Evolutionary conservation across 2,113 vertebrate species (phyloP).

Genomic region (Mustela nigripes): DNA sequence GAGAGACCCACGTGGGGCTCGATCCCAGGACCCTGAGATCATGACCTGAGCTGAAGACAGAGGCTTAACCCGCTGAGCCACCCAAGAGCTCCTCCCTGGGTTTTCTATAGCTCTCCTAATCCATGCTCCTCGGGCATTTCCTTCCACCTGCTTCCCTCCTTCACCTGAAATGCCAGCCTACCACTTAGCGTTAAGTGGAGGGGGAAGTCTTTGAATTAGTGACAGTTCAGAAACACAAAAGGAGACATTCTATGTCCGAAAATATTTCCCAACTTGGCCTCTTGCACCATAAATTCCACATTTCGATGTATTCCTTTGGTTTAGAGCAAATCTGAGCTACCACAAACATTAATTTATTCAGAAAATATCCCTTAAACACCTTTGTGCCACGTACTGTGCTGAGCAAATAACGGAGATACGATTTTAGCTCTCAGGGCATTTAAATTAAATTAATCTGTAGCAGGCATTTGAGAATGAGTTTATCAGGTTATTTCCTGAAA

Average conservation of each 20-base stretch:
- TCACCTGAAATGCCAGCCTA: neutral
- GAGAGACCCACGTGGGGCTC: no score
- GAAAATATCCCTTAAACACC: neutral
- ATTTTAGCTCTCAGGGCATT: neutral
- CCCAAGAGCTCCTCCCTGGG: neutral
- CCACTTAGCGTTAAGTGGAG: neutral
- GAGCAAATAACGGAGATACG: neutral
- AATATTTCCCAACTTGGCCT: neutral
- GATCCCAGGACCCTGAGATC: no score
- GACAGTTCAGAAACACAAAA: neutral
- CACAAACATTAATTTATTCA: neutral
- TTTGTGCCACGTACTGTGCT: neutral
- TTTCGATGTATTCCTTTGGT: neutral
- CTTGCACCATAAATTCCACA: neutral
- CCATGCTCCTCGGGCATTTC: neutral
- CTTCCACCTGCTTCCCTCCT: neutral
- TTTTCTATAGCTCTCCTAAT: neutral
- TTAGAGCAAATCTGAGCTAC: neutral
- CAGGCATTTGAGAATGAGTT: neutral
- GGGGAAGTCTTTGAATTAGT: neutral
- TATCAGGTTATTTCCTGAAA: constrained; percentile 15
- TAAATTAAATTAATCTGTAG: neutral
- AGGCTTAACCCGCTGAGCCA: no score
- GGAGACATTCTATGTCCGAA: constrained; percentile 31
- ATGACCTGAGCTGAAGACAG: no score